These are phyloP conservation scores for Cydia strobilella DNA, from an alignment of 1,140 invertebrate species.

Conservation along the genomic window DNA sequence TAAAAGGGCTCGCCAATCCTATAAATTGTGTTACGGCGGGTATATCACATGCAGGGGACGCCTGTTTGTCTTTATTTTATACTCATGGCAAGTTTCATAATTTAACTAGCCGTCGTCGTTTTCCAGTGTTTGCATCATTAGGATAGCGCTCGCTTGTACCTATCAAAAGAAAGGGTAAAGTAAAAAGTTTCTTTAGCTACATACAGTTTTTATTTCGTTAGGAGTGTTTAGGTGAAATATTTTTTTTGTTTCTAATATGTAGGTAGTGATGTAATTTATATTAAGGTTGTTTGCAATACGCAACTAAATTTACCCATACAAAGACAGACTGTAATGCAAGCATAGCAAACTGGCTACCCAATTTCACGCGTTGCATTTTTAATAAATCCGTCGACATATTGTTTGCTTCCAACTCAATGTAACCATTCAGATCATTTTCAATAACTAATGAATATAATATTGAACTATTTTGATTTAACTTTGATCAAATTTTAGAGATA, in stretches of 20 bases:
- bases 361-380: slow-evolving; percentile 8
- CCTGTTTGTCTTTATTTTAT: slow-evolving; percentile 29
- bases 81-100: slow-evolving; percentile 29
- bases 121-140: slow-evolving; percentile 17
- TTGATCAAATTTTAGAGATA: background rate
- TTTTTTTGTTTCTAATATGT: too few species aligned
- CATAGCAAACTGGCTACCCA: slow-evolving; percentile 10
- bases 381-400: slow-evolving; percentile 15
- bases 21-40: slow-evolving; percentile 69
- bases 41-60: slow-evolving; percentile 55
- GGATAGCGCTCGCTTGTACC: slow-evolving; percentile 12
- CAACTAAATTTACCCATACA: background rate
- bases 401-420: slow-evolving; percentile 25
- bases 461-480: background rate
- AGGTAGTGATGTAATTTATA: too few species aligned
- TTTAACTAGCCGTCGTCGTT: slow-evolving; percentile 22
- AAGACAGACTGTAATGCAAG: background rate
- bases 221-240: too few species aligned
- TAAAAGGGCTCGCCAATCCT: slow-evolving; percentile 68
- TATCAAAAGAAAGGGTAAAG: background rate
- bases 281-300: too few species aligned
- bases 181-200: background rate
- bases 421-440: slow-evolving; percentile 21
- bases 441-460: slow-evolving; percentile 25
- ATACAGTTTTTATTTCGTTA: background rate